phyloP scores from a whole-genome alignment of 2,888 invertebrate genomes.

The Lasius platythorax region DNA sequence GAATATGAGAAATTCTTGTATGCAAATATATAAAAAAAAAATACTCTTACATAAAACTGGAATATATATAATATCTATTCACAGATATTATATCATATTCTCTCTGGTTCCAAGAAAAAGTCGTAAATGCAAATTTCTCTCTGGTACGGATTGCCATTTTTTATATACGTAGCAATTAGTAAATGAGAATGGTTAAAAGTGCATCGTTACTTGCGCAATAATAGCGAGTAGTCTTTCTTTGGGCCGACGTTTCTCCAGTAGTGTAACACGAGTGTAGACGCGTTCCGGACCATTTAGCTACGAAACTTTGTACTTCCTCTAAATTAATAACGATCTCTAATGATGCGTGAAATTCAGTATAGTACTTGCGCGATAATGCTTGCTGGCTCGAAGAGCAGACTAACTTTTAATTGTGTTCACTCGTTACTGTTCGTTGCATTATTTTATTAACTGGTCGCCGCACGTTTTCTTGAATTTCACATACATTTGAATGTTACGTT shows the following conservation, averaged over 20 bases:
- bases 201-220: neutral
- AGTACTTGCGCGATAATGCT: neutral
- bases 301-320: slow-evolving; percentile 42
- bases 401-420: slow-evolving; percentile 44
- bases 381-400: neutral
- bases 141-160: neutral
- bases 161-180: slow-evolving; percentile 12
- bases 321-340: slow-evolving; percentile 55
- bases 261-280: slow-evolving; percentile 11
- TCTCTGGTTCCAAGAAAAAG: neutral
- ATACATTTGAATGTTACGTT: neutral
- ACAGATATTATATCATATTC: neutral
- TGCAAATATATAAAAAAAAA: neutral
- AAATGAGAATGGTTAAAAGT: slow-evolving; percentile 27
- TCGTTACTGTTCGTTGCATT: neutral
- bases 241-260: neutral
- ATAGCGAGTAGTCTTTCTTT: slow-evolving; percentile 12
- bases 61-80: neutral
- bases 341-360: slow-evolving; percentile 45
- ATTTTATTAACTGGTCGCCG: slow-evolving; percentile 4
- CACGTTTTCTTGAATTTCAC: neutral
- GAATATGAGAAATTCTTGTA: neutral
- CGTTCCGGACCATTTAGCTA: slow-evolving; percentile 42
- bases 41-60: neutral
- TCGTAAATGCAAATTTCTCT: neutral